Conservation (phyloP, 2,888 invertebrate species). For the Tetrapedia diversipes region DNA sequence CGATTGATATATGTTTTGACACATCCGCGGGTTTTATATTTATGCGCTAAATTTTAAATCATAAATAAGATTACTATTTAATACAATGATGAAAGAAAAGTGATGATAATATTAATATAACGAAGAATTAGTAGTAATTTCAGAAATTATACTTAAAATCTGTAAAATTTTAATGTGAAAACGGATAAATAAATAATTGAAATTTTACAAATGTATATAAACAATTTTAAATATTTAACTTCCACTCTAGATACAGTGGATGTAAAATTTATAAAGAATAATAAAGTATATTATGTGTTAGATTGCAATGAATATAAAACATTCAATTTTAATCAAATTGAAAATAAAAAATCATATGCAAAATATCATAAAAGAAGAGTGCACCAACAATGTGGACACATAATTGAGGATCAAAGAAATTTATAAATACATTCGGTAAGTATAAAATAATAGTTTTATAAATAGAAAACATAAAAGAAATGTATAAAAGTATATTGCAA, state of each 20-base stretch:
- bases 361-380: conserved; percentile 34
- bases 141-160: background rate
- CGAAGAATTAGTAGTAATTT: background rate
- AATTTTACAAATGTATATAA: conserved; percentile 50
- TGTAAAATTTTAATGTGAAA: conserved; percentile 18
- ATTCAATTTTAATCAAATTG: conserved; percentile 14
- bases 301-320: conserved; percentile 18
- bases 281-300: conserved; percentile 10
- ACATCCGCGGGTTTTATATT: conserved; percentile 16
- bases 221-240: conserved; percentile 28
- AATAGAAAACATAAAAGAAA: background rate
- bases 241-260: conserved; percentile 42
- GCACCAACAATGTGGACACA: conserved; percentile 2
- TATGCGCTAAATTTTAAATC: conserved; percentile 23
- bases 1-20: conserved; percentile 16
- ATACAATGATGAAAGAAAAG: background rate
- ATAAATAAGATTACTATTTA: background rate
- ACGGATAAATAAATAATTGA: conserved; percentile 19
- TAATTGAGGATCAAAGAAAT: conserved; percentile 21
- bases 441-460: background rate
- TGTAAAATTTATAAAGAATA: conserved; percentile 14
- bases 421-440: conserved; percentile 38
- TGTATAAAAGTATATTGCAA: background rate
- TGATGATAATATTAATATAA: conserved; percentile 10
- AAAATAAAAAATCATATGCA: conserved; percentile 24